Percentiles rank a stretch among this genome's conserved stretches.
phyloP scores from a whole-genome alignment of 2,113 vertebrate genomes.

The Casuarius casuarius region DNA sequence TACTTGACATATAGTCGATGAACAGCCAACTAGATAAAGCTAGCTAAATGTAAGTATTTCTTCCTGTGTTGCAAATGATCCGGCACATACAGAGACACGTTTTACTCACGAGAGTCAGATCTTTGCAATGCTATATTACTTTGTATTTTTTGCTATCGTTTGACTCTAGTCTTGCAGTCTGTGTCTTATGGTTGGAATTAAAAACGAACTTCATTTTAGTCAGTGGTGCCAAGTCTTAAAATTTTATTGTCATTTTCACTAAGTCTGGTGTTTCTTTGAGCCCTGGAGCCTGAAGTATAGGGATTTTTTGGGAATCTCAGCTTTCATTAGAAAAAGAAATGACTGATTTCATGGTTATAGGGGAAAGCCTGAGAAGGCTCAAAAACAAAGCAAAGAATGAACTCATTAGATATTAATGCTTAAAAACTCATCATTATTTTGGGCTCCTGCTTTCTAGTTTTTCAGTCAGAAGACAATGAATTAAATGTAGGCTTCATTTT shows the following conservation, averaged over 20 bases:
- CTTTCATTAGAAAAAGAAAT: background rate
- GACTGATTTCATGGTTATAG: background rate
- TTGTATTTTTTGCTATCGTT: background rate
- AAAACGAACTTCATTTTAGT: background rate
- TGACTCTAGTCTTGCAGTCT: conserved; percentile 1
- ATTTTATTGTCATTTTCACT: conserved; percentile 2
- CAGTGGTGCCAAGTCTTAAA: background rate
- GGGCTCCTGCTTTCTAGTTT: background rate
- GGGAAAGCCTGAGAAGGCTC: conserved; percentile 1
- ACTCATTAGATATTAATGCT: background rate
- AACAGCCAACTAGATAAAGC: conserved; percentile 36
- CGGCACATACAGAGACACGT: background rate
- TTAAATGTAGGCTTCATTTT: conserved; percentile 4
- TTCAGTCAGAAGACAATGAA: background rate
- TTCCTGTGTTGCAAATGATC: background rate
- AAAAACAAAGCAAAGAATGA: conserved; percentile 1
- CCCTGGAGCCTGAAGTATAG: background rate
- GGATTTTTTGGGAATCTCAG: background rate
- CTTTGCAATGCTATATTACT: background rate
- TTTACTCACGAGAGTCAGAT: conserved; percentile 2
- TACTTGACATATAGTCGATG: background rate
- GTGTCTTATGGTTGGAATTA: conserved; percentile 2
- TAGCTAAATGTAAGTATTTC: background rate
- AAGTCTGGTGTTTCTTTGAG: background rate
- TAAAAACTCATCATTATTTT: conserved; percentile 33